Base-by-base conservation (phyloP, 2,888 invertebrate species). In the Atrina japonica region DNA sequence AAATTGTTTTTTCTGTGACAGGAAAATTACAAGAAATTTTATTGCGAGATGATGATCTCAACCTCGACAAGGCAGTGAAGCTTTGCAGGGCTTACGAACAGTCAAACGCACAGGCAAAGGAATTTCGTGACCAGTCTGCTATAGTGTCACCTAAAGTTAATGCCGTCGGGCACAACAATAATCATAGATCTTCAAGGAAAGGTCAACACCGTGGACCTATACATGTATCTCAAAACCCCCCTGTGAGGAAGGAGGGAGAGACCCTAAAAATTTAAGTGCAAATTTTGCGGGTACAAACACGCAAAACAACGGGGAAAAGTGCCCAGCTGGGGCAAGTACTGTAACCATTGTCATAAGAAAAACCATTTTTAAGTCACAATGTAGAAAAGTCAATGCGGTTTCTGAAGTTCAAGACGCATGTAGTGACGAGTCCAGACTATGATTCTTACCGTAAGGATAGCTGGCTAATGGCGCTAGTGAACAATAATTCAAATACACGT, bases 291-390 rank as follows among this genome's bases (percentile, higher is more conserved):
- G 16, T 58, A 59, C n/a, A 53, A 40, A 49, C 75, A 75, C 70
- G 73, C 58, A 27, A 52, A 43, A 50, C 58, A 61, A 18, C 74
- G 69, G 30, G 70, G 69, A 50, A 63, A 65, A 21, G 77, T 73
- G 64, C 77, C 76, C 29, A 75, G 76, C n/a, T 81, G 68, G 60
- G 80, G 74, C 14, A 73, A n/a, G 49, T 60, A 35, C 2, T 80
- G 75, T 45, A 63, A 69, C 3, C 21, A 14, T 1, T 78, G 78
- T 58, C 41, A 74, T 11, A 68, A 63, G 14, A 53, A 50, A 35
- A 77, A 81, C 55, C 78, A 79, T n/a, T 58, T 79, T 73, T 25
- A 64, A 68, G n/a, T n/a, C n/a, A n/a, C n/a, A n/a, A n/a, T n/a
- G n/a, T n/a, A n/a, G n/a, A n/a, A n/a, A n/a, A n/a, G n/a, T n/a